Conservation (phyloP, 2,888 invertebrate species). For the Atethmia centrago region DNA sequence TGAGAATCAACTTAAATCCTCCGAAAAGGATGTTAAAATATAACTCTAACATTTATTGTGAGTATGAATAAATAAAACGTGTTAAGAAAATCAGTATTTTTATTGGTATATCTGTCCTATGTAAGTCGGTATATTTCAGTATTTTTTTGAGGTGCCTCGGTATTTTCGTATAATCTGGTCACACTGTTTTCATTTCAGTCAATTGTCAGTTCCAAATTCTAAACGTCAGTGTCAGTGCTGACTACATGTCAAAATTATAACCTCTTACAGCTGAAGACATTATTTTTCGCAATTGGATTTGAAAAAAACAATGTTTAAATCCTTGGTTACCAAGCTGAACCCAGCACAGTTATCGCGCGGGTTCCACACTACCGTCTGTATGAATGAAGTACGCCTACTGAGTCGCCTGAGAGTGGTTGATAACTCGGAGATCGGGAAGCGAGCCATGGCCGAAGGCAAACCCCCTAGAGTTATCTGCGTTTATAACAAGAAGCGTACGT, state of each 20-base stretch:
- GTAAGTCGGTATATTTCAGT: too few relatives aligned
- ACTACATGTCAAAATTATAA: conserved; percentile 30
- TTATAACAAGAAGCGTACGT: conserved; percentile 94
- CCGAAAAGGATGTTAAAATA: too few relatives aligned
- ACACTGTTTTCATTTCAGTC: too few relatives aligned
- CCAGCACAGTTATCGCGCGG: conserved; percentile 69
- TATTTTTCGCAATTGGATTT: neutral
- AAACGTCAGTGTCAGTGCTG: neutral
- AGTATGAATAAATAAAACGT: too few relatives aligned
- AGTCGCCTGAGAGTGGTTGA: conserved; percentile 97
- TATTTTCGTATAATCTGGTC: too few relatives aligned
- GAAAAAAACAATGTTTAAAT: conserved; percentile 79
- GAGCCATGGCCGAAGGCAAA: conserved; percentile 98
- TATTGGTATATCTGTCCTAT: too few relatives aligned
- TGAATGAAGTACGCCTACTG: conserved; percentile 93
- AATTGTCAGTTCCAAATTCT: neutral
- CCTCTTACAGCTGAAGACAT: conserved; percentile 8
- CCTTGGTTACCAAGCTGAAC: conserved; percentile 74
- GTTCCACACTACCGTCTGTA: conserved; percentile 91
- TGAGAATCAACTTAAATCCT: too few relatives aligned
- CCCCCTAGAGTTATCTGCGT: conserved; percentile 98
- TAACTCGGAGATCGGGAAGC: conserved; percentile 98
- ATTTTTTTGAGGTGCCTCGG: too few relatives aligned
- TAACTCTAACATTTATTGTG: too few relatives aligned
- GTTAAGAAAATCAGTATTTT: too few relatives aligned